Conservation (phyloP, 2,888 invertebrate genomes). For the Apotomis capreana region DNA sequence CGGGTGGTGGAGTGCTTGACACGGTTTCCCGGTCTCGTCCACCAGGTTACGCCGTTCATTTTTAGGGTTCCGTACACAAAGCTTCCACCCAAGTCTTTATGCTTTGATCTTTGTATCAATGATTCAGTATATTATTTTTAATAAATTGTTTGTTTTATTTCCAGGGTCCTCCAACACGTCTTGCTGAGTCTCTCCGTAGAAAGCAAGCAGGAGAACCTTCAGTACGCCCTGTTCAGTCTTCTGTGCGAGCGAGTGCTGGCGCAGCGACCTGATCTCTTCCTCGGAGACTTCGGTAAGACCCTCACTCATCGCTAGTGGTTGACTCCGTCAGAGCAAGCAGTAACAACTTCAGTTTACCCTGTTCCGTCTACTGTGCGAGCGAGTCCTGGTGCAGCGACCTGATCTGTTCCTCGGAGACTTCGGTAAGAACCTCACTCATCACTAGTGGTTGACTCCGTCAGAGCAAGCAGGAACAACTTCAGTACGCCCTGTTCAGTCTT, state of each 20-base stretch:
- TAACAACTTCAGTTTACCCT: constrained; percentile 63
- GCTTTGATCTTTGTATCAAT: too few relatives aligned
- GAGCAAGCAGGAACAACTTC: too few relatives aligned
- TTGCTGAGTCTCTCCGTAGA: constrained; percentile 57
- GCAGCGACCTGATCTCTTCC: constrained; percentile 58
- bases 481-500: too few relatives aligned
- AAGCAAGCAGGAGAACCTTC: constrained; percentile 57
- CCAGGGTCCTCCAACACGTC: constrained; percentile 67
- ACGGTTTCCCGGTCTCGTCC: too few relatives aligned
- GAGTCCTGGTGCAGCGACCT: constrained; percentile 61
- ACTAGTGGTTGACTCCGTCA: too few relatives aligned
- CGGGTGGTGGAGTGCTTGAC: too few relatives aligned
- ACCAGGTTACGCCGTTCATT: too few relatives aligned
- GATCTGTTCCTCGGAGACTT: constrained; percentile 62
- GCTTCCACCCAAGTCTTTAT: too few relatives aligned
- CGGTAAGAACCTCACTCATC: constrained; percentile 55
- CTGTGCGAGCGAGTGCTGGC: constrained; percentile 66
- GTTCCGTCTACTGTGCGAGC: constrained; percentile 67
- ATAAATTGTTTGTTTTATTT: not conserved
- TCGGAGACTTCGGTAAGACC: constrained; percentile 66
- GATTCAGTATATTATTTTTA: too few relatives aligned
- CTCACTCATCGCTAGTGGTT: too few relatives aligned
- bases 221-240: constrained; percentile 62
- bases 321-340: constrained; percentile 45
- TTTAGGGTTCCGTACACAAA: too few relatives aligned